Conservation (phyloP, 1,140 invertebrate species). For the Acyrthosiphon pisum region DNA sequence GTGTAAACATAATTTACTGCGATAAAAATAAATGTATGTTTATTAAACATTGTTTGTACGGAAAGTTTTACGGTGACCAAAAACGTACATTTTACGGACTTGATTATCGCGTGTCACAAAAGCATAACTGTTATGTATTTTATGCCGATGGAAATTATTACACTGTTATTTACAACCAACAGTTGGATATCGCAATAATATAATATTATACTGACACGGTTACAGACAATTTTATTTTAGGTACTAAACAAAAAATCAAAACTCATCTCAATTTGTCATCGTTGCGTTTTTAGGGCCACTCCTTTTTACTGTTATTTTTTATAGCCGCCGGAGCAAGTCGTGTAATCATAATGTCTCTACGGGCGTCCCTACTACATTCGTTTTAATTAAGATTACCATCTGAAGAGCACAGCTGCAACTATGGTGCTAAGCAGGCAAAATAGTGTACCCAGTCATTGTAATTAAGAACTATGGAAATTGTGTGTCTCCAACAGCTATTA, state of each 20-base stretch:
- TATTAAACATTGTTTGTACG: not conserved
- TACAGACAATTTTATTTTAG: not conserved
- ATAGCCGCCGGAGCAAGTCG: slow-evolving; percentile 15
- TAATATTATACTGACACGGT: too few species aligned
- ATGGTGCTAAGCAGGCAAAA: slow-evolving; percentile 52
- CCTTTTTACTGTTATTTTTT: slow-evolving; percentile 54
- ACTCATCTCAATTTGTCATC: slow-evolving; percentile 40
- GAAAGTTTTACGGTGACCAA: not conserved
- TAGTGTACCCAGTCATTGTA: slow-evolving; percentile 50
- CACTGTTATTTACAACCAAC: not conserved
- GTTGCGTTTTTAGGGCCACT: not conserved
- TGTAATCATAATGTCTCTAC: slow-evolving; percentile 54
- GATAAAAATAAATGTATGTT: not conserved
- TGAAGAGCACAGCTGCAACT: slow-evolving; percentile 54
- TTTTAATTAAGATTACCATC: slow-evolving; percentile 56
- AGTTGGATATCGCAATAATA: not conserved
- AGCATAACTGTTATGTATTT: not conserved
- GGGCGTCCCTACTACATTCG: slow-evolving; percentile 54
- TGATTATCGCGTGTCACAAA: not conserved
- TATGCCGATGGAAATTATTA: not conserved
- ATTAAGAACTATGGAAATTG: slow-evolving; percentile 57
- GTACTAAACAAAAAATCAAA: slow-evolving; percentile 27
- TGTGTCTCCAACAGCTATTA: slow-evolving; percentile 54
- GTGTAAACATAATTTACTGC: not conserved
- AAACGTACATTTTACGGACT: not conserved